Percentiles rank a stretch among this genome's conserved stretches.
phyloP scores from a whole-genome alignment of 1,140 invertebrate species.

The Drosophila yakuba region DNA sequence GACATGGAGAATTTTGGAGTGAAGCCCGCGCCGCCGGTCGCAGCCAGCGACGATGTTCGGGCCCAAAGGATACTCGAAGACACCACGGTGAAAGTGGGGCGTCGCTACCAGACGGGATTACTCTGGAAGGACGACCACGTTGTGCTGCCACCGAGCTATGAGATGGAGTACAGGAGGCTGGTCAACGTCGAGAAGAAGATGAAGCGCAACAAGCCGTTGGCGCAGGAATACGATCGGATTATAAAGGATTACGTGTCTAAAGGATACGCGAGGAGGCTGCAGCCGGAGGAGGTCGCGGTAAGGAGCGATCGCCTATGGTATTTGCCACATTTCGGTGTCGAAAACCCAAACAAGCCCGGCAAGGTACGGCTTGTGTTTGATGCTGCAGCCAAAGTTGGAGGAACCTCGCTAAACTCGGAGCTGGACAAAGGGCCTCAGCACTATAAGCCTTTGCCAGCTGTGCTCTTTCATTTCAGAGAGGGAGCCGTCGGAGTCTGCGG shows the following conservation, averaged over 20 bases:
- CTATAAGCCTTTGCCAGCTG: not conserved
- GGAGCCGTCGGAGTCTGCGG: not conserved
- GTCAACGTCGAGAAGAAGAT: not conserved
- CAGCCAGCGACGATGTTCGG: not conserved
- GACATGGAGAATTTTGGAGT: too few relatives aligned
- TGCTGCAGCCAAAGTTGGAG: not conserved
- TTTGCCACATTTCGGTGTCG: too few relatives aligned
- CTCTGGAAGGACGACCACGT: slow-evolving; percentile 2
- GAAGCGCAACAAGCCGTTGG: not conserved
- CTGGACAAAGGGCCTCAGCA: not conserved
- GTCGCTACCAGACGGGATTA: not conserved
- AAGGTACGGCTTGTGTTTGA: not conserved
- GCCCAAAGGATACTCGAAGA: not conserved
- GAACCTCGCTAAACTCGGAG: not conserved
- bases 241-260: not conserved
- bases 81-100: too few relatives aligned
- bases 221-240: not conserved
- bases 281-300: too few relatives aligned
- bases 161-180: not conserved
- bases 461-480: not conserved
- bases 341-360: not conserved
- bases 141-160: slow-evolving; percentile 1
- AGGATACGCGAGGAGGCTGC: too few relatives aligned
- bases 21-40: not conserved
- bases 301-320: too few relatives aligned